Evolutionary conservation across 2,113 vertebrate genomes (phyloP), one percentile per base, ranked within the genome.

Genomic region (Phrynosoma blainvillii): DNA sequence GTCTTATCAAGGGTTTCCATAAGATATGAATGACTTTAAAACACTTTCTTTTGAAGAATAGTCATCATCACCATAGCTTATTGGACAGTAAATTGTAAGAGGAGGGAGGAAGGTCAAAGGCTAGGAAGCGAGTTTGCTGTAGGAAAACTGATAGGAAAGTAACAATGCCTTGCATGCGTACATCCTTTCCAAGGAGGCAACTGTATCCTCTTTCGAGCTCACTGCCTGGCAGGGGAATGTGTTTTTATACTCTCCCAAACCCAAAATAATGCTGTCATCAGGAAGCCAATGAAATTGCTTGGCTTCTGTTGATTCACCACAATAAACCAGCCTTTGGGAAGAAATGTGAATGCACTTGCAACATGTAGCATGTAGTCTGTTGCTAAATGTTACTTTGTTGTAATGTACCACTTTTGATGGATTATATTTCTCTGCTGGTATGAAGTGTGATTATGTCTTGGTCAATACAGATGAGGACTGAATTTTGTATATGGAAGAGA

Each of bases 161-260:
- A 70, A 0, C 70, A 36, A 52, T 83, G 85, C 59, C 8, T 13
- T 70, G 40, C 42, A 1, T 74, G 0, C 78, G 27, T 62, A 25
- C n/a, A 85, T 68, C 65, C 56, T 89, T 27, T 65, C 65, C 0
- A 1, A 81, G 5, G 1, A 0, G 77, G 79, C 85, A 59, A 82
- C 91, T 89, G 87, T 81, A 87, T 40, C 36, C 1, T 0, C 32
- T 81, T 62, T 47, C 62, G 78, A 86, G 84, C 65, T 87, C 66
- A 32, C 85, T 4, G 32, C 91, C 91, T 84, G 91, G 85, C 87
- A 36, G 84, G 36, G 90, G 85, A 23, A 62, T 3, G 0, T 86
- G 84, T 92, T 40, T 0, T 84, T n/a, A 85, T n/a, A 85, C 87
- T 0, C 13, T 71, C 76, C 81, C 79, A 6, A 25, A n/a, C 85